Evolutionary conservation across 2,113 vertebrate genomes (phyloP).

Genomic region (Cottus gobio): DNA sequence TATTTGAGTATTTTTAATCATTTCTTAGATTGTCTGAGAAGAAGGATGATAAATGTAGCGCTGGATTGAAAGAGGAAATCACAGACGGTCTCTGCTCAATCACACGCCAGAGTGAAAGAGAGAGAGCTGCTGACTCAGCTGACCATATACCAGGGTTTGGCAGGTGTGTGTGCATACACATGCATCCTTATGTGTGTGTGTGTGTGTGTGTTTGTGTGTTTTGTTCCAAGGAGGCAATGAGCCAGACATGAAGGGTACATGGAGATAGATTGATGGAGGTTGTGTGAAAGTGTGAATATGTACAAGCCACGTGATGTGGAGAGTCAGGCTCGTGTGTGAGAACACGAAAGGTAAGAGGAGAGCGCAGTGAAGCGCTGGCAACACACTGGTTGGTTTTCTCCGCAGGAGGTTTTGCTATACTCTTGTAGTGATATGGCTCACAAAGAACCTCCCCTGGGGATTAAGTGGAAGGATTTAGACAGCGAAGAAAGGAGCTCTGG

Average conservation of each 20-base stretch:
- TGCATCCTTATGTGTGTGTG: constrained; percentile 18
- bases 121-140: constrained; percentile 63
- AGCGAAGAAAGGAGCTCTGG: constrained; percentile 55
- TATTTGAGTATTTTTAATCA: constrained; percentile 16
- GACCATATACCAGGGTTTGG: constrained; percentile 24
- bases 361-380: neutral
- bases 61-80: constrained; percentile 43
- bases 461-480: constrained; percentile 74
- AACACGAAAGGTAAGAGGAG: neutral
- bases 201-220: constrained; percentile 24
- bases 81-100: constrained; percentile 29
- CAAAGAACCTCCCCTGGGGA: constrained; percentile 75
- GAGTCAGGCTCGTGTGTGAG: constrained; percentile 13
- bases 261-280: constrained; percentile 20
- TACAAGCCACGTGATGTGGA: neutral
- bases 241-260: constrained; percentile 8
- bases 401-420: constrained; percentile 42
- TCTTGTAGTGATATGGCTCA: constrained; percentile 63
- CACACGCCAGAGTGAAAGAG: neutral
- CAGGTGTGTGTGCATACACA: constrained; percentile 27
- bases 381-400: constrained; percentile 51
- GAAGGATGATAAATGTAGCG: constrained; percentile 51
- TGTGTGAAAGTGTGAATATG: constrained; percentile 3
- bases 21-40: constrained; percentile 27
- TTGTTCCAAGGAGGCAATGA: constrained; percentile 20